phyloP scores from a whole-genome alignment of 2,113 vertebrate species.

The Bambusicola thoracicus region DNA sequence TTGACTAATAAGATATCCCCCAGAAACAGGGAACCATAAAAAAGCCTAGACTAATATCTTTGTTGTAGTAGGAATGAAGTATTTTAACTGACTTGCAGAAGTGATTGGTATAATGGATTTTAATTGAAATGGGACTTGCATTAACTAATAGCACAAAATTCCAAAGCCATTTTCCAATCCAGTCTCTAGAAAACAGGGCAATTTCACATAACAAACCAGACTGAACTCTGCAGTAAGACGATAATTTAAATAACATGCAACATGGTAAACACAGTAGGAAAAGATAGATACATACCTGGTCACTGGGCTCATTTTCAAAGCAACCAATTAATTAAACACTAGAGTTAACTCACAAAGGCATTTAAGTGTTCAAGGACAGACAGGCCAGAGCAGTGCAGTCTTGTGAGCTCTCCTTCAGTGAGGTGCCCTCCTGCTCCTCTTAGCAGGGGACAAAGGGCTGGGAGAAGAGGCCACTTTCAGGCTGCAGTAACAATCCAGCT shows the following conservation, averaged over 20 bases:
- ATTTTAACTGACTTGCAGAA: not conserved
- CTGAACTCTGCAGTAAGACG: not conserved
- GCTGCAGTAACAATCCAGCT: too few species aligned
- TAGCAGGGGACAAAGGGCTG: too few species aligned
- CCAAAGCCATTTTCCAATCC: not conserved
- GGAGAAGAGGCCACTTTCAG: too few species aligned
- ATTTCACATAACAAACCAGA: not conserved
- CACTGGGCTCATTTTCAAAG: not conserved
- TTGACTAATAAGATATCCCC: not conserved
- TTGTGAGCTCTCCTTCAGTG: not conserved
- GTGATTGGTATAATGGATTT: not conserved
- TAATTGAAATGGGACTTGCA: not conserved
- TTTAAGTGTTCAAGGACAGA: not conserved
- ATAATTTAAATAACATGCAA: not conserved
- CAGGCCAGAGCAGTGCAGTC: not conserved
- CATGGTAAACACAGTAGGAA: not conserved
- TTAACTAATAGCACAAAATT: not conserved
- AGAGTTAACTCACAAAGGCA: not conserved
- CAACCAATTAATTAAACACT: rapidly evolving
- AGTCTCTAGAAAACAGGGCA: not conserved
- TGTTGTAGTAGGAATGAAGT: not conserved
- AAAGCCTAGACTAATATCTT: not conserved
- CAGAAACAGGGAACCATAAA: not conserved
- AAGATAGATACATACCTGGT: not conserved
- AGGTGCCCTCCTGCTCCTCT: too few species aligned